Evolutionary conservation across 2,888 invertebrate genomes (phyloP), one percentile per base, ranked within the genome.

Genomic region (Pammene fasciana): DNA sequence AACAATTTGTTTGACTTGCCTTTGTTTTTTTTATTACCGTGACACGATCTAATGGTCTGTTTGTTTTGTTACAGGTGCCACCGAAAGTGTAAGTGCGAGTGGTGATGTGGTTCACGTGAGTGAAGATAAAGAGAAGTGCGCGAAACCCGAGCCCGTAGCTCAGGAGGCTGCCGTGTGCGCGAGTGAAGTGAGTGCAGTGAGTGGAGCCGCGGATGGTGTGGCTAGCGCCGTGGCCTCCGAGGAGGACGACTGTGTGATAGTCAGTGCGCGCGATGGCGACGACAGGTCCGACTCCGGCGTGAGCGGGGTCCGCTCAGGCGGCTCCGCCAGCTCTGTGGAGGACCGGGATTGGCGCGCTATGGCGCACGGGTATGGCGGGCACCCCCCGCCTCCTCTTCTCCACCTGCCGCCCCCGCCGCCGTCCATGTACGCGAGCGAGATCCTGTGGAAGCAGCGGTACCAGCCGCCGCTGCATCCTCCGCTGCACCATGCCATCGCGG

Each of bases 341-440:
- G 95, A 95, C 86, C 94, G 96, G 87, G 95, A 95, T 89, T 96
- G 96, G 86, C 93, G 96, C 86, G 96, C 95, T 85, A 94, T 94
- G 90, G 94, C 95, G 84, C 95, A 95, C 95, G 89, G 94, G 89
- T 91, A 90, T 85, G 94, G 95, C 80, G 95, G 95, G 79, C 70
- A 70, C 45, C 94, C 94, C 78, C 94, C 89, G 78, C 91, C 91
- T 86, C 93, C 86, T 80, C 85, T 89, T 82, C 87, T 86, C 83
- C 91, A 88, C 81, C 86, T 90, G 79, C 87, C 90, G 76, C 89
- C 88, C 83, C 90, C 89, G 81, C 91, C 92, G 80, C 89, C 93
- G 79, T 81, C 93, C 86, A 85, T 93, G 81, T 93, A 93, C 82
- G 85, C 93, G 75, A 89, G 88, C 80, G 94, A 94, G 79, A 90